phyloP scores from a whole-genome alignment of 2,797 vertebrate species.

The Prionace glauca region DNA sequence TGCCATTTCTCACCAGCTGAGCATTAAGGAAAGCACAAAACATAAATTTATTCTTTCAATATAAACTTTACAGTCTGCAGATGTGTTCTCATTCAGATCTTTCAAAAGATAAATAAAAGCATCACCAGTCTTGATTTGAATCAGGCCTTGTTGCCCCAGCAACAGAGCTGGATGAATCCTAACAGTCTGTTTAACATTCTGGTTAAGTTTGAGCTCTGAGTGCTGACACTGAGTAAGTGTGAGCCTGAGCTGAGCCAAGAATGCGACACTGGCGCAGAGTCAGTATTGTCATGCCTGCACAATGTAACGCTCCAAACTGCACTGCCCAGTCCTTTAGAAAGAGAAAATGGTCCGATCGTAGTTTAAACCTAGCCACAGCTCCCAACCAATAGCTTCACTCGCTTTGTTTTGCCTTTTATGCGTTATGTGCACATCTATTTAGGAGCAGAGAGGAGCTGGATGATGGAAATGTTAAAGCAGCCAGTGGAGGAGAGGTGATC shows the following conservation, averaged over 20 bases:
- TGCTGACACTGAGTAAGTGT: background rate
- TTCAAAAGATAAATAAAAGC: background rate
- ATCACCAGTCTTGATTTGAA: background rate
- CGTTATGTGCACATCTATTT: background rate
- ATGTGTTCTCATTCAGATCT: background rate
- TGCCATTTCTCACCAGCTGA: background rate
- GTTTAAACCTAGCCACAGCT: background rate
- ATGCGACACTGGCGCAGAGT: background rate
- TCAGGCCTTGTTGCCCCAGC: background rate
- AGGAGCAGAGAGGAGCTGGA: too few relatives aligned
- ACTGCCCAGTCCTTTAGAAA: background rate
- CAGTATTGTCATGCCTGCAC: background rate
- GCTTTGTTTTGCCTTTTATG: background rate
- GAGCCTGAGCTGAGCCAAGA: constrained; percentile 2
- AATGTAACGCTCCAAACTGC: background rate
- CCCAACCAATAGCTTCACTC: background rate
- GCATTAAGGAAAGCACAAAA: background rate
- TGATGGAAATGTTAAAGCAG: background rate
- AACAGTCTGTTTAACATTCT: constrained; percentile 4
- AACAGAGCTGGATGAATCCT: background rate
- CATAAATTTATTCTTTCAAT: background rate
- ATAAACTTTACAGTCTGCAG: background rate
- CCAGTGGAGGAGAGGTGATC: background rate
- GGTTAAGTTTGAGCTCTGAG: background rate
- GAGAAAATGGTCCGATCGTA: background rate